phyloP scores from a whole-genome alignment of 2,888 invertebrate species.

The Caenorhabditis afra region DNA sequence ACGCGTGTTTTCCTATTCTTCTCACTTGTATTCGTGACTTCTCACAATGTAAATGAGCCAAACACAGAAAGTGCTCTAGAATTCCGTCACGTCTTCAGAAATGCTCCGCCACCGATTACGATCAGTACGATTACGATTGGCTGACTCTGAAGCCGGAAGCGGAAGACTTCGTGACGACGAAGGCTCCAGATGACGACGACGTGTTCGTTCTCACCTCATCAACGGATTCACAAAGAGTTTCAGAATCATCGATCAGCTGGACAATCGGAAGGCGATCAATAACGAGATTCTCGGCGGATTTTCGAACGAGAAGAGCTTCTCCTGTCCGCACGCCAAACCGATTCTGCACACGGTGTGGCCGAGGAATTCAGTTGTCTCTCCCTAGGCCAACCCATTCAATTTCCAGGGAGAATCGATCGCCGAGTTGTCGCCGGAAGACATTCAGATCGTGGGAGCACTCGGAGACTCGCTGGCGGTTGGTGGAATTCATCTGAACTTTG shows the following conservation, averaged over 20 bases:
- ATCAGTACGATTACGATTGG: conserved; percentile 59
- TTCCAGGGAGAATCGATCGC: conserved; percentile 65
- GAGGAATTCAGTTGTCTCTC: neutral
- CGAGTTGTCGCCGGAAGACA: conserved; percentile 67
- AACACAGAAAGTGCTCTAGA: no score
- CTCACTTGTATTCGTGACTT: no score
- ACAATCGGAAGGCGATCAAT: conserved; percentile 55
- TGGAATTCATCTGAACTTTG: no score
- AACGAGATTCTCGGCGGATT: conserved; percentile 57
- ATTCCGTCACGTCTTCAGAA: no score
- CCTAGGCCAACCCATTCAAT: no score
- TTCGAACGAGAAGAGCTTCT: conserved; percentile 55
- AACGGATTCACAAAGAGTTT: conserved; percentile 23
- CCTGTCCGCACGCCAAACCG: conserved; percentile 64
- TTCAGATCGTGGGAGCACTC: conserved; percentile 66
- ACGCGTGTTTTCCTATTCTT: no score
- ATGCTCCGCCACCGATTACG: conserved; percentile 33
- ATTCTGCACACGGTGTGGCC: conserved; percentile 60
- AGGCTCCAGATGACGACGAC: conserved; percentile 56
- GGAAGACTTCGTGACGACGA: conserved; percentile 11
- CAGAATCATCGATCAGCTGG: conserved; percentile 45
- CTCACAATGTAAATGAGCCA: no score
- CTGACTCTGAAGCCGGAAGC: conserved; percentile 28
- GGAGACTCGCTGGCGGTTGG: conserved; percentile 66
- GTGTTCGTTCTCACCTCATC: conserved; percentile 26